Percentiles rank a stretch among this genome's conserved stretches.
phyloP scores from a whole-genome alignment of 2,888 invertebrate genomes.

The Graphium colonna region DNA sequence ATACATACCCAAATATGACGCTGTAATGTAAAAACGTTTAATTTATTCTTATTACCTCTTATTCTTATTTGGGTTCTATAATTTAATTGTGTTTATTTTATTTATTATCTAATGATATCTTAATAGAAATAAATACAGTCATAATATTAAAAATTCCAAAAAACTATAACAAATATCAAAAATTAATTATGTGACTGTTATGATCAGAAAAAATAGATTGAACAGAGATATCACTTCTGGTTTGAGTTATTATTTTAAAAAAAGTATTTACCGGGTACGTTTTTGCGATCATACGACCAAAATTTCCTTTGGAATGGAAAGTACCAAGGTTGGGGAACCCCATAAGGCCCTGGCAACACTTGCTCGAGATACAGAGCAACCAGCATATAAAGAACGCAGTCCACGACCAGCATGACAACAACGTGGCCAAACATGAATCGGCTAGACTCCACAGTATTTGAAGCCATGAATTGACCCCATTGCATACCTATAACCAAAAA shows the following conservation, averaged over 20 bases:
- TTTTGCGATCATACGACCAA: slow-evolving; percentile 61
- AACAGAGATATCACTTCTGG: no score
- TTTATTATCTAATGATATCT: no score
- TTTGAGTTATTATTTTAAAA: no score
- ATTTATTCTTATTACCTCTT: no score
- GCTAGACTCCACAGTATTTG: slow-evolving; percentile 83
- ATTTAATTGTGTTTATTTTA: no score
- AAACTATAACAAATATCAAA: no score
- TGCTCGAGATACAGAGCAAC: slow-evolving; percentile 93
- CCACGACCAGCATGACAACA: slow-evolving; percentile 85
- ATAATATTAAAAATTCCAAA: no score
- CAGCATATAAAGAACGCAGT: slow-evolving; percentile 84
- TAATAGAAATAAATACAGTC: no score
- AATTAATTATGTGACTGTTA: no score
- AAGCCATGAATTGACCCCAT: slow-evolving; percentile 82
- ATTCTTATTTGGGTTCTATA: no score
- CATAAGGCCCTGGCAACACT: slow-evolving; percentile 91
- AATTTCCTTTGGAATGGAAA: slow-evolving; percentile 83
- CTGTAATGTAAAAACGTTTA: no score
- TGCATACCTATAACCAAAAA: slow-evolving; percentile 79
- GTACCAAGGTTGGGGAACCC: slow-evolving; percentile 90
- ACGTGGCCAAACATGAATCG: slow-evolving; percentile 84
- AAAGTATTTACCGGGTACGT: slow-evolving; percentile 11
- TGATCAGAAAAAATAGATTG: no score
- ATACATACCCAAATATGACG: neutral